Evolutionary conservation across 2,888 invertebrate species (phyloP).

Genomic region (Sipha maydis): DNA sequence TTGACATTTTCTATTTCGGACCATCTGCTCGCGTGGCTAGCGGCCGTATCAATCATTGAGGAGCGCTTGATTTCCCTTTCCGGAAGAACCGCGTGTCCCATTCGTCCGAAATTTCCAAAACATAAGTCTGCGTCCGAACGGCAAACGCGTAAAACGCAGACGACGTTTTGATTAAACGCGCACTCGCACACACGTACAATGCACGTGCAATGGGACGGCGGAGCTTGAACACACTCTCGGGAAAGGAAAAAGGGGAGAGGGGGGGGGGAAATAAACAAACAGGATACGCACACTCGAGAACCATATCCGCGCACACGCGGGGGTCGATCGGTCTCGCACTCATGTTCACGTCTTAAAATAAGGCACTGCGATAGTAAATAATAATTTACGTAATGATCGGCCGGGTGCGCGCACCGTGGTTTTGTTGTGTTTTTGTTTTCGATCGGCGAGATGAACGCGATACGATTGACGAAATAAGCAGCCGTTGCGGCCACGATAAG

Average conservation of each 20-base stretch:
- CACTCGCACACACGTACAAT: background rate
- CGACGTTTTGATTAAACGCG: constrained; percentile 25
- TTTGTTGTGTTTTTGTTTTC: background rate
- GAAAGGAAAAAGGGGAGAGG: too few species aligned
- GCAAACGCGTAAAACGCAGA: background rate
- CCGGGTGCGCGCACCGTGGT: background rate
- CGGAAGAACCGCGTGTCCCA: background rate
- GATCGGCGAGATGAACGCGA: background rate
- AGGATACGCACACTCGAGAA: constrained; percentile 22
- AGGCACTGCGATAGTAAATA: background rate
- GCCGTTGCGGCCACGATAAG: background rate
- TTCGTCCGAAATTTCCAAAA: constrained; percentile 30
- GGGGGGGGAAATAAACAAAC: background rate
- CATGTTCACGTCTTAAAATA: background rate
- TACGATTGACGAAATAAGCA: background rate
- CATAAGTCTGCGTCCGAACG: constrained; percentile 20
- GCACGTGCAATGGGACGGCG: background rate
- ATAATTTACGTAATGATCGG: background rate
- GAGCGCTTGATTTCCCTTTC: background rate
- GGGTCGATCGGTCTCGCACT: background rate
- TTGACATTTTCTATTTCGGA: constrained; percentile 7
- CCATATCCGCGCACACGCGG: background rate
- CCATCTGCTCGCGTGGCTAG: background rate
- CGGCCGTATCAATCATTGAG: constrained; percentile 31
- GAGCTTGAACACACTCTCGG: background rate